Evolutionary conservation across 1,140 invertebrate genomes (phyloP).

Genomic region (Cotesia chilonis): DNA sequence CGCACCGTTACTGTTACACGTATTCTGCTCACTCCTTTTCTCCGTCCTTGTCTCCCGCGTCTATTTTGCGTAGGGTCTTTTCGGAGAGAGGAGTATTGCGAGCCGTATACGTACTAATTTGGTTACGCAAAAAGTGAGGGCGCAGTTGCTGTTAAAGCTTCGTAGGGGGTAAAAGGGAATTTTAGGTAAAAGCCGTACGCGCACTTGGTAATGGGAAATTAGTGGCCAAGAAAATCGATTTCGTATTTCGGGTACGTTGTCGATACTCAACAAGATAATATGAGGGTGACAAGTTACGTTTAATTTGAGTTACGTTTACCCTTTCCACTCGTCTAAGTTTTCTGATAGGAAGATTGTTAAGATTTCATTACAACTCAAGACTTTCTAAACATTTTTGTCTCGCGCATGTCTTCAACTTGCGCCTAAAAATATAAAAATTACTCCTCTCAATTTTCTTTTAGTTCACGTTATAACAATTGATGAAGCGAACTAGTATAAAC

Average conservation of each 20-base stretch:
- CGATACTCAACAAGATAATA: constrained; percentile 6
- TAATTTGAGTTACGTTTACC: constrained; percentile 39
- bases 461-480: no score
- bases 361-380: no score
- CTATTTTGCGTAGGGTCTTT: constrained; percentile 22
- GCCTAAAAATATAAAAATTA: no score
- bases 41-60: background rate
- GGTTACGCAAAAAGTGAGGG: constrained; percentile 56
- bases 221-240: constrained; percentile 56
- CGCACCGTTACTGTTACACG: constrained; percentile 47
- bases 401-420: no score
- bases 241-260: constrained; percentile 41
- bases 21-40: background rate
- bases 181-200: constrained; percentile 3
- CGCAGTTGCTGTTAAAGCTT: constrained; percentile 42
- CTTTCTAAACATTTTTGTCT: no score
- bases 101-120: constrained; percentile 53
- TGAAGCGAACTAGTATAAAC: no score
- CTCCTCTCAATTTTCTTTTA: no score
- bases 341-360: no score
- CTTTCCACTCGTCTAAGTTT: no score
- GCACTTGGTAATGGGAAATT: constrained; percentile 51
- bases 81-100: constrained; percentile 39
- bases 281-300: constrained; percentile 23
- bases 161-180: no score